Base-by-base conservation (phyloP, 2,113 vertebrate genomes). In the Edolisoma coerulescens region DNA sequence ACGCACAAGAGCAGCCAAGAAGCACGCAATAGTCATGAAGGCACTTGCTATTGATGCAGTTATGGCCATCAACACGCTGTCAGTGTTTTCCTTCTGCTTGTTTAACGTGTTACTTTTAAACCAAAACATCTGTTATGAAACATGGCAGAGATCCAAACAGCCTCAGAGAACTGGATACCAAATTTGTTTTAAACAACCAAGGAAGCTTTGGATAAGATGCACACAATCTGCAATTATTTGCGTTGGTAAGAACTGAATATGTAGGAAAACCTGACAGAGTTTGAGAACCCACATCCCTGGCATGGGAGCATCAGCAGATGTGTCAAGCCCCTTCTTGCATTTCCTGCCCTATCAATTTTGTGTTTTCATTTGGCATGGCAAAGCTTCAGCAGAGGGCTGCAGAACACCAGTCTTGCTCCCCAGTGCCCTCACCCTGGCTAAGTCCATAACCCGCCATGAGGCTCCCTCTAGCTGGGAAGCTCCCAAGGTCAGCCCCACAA, bases 71-170 rank as follows among this genome's bases (percentile, higher is more conserved):
- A 73, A 57, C 47, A 79, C 45, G 22, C 23, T 44, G 11, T 24
- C 69, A 52, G 11, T 75, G 47, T 67, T 95, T 82, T 87, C 21
- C 39, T 78, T 93, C 60, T 52, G 59, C 39, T 77, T 56, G 30
- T 73, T 82, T 87, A 75, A 88, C 2, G 5, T 18, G 16, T 53
- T 87, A 39, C n/a, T 77, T 95, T 80, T 68, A 89, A 93, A 82
- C 7, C 17, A 59, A 82, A 80, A 54, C 45, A 70, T 37, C 52
- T 61, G 26, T 70, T 95, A 90, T 4, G 32, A 95, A 95, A 95
- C 41, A 44, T 41, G 75, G 78, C 86, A 87, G 69, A 93, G 45
- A 80, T 32, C 41, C 65, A 91, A 80, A 74, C 33, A 64, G 30
- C 47, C 73, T 63, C n/a, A 82, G 69, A 75, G 33, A 78, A 63